These are phyloP conservation scores for Mus caroli DNA, from an alignment of 2,797 vertebrate genomes.

Conservation along the genomic window DNA sequence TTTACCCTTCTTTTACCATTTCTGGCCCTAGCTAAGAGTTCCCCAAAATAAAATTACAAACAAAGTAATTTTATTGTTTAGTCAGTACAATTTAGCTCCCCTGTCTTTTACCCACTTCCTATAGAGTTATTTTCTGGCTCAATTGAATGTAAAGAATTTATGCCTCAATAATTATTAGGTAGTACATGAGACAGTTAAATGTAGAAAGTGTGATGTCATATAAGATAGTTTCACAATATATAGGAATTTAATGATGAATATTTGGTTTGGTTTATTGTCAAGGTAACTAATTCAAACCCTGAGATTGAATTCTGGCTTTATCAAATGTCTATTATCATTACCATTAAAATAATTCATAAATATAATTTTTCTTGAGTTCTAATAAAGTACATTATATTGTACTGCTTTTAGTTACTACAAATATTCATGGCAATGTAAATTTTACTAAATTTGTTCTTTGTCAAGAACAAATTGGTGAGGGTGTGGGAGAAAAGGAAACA, in stretches of 20 bases:
- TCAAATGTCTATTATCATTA: background rate
- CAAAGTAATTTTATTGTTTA: background rate
- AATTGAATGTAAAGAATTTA: background rate
- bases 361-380: background rate
- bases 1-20: background rate
- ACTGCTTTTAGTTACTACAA: background rate
- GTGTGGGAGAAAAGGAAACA: background rate
- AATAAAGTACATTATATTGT: background rate
- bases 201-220: background rate
- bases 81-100: background rate
- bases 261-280: background rate
- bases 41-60: background rate
- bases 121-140: background rate
- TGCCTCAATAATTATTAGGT: background rate
- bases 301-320: background rate
- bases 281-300: background rate
- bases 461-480: background rate
- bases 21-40: background rate
- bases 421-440: background rate
- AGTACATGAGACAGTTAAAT: background rate
- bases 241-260: background rate
- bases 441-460: background rate
- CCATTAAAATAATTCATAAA: slow-evolving; percentile 25
- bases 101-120: background rate
- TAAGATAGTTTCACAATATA: background rate